Percentiles rank a stretch among this genome's conserved stretches.
Conservation (phyloP, 2,888 invertebrate genomes). For the Lymantria monacha region DNA sequence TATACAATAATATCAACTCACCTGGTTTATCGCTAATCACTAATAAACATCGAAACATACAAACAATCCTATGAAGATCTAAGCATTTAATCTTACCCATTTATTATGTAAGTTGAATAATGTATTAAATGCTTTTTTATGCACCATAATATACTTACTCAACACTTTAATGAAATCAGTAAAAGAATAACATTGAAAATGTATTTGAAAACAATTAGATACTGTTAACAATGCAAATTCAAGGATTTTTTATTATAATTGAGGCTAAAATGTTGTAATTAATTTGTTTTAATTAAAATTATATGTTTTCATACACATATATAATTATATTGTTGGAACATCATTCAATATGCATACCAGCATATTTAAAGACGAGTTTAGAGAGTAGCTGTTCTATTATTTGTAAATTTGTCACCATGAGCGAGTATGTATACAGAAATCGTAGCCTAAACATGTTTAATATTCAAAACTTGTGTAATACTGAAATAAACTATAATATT, state of each 20-base stretch:
- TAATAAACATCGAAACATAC: background rate
- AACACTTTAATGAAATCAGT: conserved; percentile 5
- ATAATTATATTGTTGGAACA: background rate
- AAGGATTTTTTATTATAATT: conserved; percentile 13
- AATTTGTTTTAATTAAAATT: background rate
- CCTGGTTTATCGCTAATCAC: background rate
- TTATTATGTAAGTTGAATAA: background rate
- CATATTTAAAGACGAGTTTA: too few relatives aligned
- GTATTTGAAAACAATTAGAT: conserved; percentile 18
- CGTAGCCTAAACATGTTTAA: too few relatives aligned
- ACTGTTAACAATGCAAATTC: conserved; percentile 7
- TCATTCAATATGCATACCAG: background rate
- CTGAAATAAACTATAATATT: too few relatives aligned
- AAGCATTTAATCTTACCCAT: background rate
- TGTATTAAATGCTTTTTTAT: background rate
- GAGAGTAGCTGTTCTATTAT: too few relatives aligned
- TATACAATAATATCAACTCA: conserved; percentile 5
- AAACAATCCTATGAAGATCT: background rate
- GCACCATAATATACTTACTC: background rate
- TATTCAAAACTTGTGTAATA: too few relatives aligned
- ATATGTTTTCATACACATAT: background rate
- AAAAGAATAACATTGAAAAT: conserved; percentile 28
- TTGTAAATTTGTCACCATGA: too few relatives aligned
- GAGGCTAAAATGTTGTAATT: background rate
- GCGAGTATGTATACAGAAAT: too few relatives aligned